Base-by-base conservation (phyloP, 2,888 invertebrate species). In the Frankliniella intonsa region DNA sequence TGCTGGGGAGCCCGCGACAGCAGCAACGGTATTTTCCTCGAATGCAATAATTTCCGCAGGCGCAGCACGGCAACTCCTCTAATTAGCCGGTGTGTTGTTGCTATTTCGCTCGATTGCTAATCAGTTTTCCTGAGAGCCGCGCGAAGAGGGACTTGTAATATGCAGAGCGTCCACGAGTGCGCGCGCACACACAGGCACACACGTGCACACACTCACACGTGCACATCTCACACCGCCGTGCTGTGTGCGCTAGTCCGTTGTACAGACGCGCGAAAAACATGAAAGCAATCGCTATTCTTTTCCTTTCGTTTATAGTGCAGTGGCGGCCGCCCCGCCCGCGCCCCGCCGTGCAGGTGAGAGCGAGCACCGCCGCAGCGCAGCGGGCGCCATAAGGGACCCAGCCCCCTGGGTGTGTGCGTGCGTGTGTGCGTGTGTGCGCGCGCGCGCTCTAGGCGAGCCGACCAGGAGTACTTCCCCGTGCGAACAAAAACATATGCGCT, bases 401-500 rank as follows among this genome's bases (percentile, higher is more conserved):
- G 11, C 11, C 55, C 17, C 19, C 5, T 14, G 55, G 0, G 55
- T 14, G 55, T 55, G 55, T 55, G 55, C 7, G 55, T 55, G 55
- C 12, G 51, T 55, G 55, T 55, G 55, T 55, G 55, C 7, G 55
- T 55, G 55, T 55, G 55, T 55, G 55, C 7, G 55, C 17, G 55
- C 19, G 55, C 19, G 55, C 19, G 55, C 19, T 55, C 11, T 14
- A 14, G 14, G 55, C 17, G 55, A 55, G 55, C 55, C 11, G 14
- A 55, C 11, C 14, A 55, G 55, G 55, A 55, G 55, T 55, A 55
- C 17, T 55, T 22, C 25, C 25, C 69, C 69, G 69, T 76, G 69
- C 69, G 69, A 76, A 76, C 69, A 76, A 76, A 76, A 76, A 76
- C 69, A 76, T 25, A 76, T 25, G 69, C 69, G 69, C 69, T 76